phyloP scores from a whole-genome alignment of 2,888 invertebrate genomes.

The Cephalotes varians region DNA sequence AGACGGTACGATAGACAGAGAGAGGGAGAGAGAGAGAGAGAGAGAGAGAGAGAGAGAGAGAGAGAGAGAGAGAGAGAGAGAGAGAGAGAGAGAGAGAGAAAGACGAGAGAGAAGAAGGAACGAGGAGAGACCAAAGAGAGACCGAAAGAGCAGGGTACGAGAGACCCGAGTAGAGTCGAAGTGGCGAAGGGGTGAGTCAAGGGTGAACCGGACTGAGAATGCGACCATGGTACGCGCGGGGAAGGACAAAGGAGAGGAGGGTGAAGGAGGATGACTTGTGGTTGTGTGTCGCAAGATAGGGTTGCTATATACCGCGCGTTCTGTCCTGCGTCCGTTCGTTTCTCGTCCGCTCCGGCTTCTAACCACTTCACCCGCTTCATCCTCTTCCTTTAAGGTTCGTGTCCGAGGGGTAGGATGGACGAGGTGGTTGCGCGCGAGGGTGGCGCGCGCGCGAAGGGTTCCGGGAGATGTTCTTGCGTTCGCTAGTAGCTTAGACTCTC shows the following conservation, averaged over 20 bases:
- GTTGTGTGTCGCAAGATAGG: constrained; percentile 84
- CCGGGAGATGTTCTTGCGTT: constrained; percentile 81
- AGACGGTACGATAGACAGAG: constrained; percentile 47
- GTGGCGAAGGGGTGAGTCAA: constrained; percentile 73
- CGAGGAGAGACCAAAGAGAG: constrained; percentile 69
- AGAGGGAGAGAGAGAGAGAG: constrained; percentile 35
- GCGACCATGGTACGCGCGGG: constrained; percentile 72
- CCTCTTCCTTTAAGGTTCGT: constrained; percentile 80
- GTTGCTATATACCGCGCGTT: constrained; percentile 77
- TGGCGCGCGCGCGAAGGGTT: constrained; percentile 67
- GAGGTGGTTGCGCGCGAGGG: constrained; percentile 70
- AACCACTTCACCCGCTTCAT: constrained; percentile 74
- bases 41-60: constrained; percentile 66
- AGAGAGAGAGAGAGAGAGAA: constrained; percentile 48
- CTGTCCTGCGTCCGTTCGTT: constrained; percentile 72
- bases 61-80: constrained; percentile 42
- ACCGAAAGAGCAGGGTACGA: constrained; percentile 55
- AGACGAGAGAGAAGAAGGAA: constrained; percentile 70
- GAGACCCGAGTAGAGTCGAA: constrained; percentile 64
- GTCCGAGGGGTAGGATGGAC: constrained; percentile 73
- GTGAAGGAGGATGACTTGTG: constrained; percentile 81
- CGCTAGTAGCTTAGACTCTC: constrained; percentile 69
- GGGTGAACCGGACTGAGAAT: constrained; percentile 77
- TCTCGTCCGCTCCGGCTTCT: constrained; percentile 71
- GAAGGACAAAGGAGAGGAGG: neutral